A percentile compares a stretch with the other conserved stretches of the same genome.
Conservation (phyloP, 2,888 invertebrate species). For the Ypsolopha sequella region DNA sequence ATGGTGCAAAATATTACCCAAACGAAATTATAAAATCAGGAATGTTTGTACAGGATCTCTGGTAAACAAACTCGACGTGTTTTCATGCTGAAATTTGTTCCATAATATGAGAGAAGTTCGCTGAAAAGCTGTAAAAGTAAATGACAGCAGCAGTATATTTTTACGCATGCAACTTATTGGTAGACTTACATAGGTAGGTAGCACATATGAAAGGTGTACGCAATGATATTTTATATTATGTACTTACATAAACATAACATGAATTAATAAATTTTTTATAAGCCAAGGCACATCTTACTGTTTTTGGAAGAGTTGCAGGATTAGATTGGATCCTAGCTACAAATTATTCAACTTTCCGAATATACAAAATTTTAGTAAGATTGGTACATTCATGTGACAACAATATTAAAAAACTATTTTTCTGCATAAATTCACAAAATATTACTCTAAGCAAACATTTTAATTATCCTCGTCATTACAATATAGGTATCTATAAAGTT, state of each 20-base stretch:
- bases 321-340: slow-evolving; percentile 70
- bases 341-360: slow-evolving; percentile 70
- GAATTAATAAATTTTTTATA: slow-evolving; percentile 47
- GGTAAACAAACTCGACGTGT: too few relatives aligned
- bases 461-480: slow-evolving; percentile 50
- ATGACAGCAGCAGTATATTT: too few relatives aligned
- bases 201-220: slow-evolving; percentile 37
- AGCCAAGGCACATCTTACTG: slow-evolving; percentile 67
- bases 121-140: too few relatives aligned
- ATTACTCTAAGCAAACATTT: slow-evolving; percentile 67
- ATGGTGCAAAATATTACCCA: too few relatives aligned
- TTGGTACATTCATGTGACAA: slow-evolving; percentile 70
- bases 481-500: slow-evolving; percentile 46
- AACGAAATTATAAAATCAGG: too few relatives aligned
- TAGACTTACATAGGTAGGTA: slow-evolving; percentile 20
- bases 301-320: slow-evolving; percentile 61
- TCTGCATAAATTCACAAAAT: slow-evolving; percentile 69
- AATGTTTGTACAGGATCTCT: too few relatives aligned
- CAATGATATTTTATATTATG: too few relatives aligned
- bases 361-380: slow-evolving; percentile 63
- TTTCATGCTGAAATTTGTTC: too few relatives aligned
- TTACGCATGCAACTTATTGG: too few relatives aligned
- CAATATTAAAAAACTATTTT: slow-evolving; percentile 70
- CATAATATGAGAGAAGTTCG: too few relatives aligned
- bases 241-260: slow-evolving; percentile 40